Conservation (phyloP, 2,113 vertebrate genomes). For the Peucedramus taeniatus region DNA sequence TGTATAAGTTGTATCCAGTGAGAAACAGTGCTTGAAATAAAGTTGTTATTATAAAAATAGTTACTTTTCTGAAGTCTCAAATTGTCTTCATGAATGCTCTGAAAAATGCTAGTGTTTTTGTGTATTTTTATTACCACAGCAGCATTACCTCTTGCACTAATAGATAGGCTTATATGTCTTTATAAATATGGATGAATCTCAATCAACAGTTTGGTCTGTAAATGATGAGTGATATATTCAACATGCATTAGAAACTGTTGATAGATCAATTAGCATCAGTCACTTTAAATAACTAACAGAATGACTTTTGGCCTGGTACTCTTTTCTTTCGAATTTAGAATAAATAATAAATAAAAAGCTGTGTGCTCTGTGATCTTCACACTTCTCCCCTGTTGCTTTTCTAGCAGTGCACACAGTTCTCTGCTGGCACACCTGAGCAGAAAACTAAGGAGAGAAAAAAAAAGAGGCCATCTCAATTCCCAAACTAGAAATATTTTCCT, state of each 20-base stretch:
- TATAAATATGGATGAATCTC: slow-evolving; percentile 21
- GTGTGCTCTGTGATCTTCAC: neutral
- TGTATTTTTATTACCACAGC: slow-evolving; percentile 61
- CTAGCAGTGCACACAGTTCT: neutral
- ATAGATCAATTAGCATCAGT: slow-evolving; percentile 37
- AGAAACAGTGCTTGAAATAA: slow-evolving; percentile 68
- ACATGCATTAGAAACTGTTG: neutral
- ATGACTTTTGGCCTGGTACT: neutral
- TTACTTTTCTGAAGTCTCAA: slow-evolving; percentile 29
- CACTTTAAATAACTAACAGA: neutral
- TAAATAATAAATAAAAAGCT: neutral
- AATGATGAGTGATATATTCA: neutral
- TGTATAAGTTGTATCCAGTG: slow-evolving; percentile 38
- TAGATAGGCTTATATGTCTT: neutral
- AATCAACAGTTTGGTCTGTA: neutral
- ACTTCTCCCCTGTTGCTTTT: neutral
- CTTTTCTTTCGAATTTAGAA: neutral
- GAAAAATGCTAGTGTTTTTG: slow-evolving; percentile 32
- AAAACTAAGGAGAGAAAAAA: neutral
- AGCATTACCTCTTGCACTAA: neutral
- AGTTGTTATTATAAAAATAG: slow-evolving; percentile 57
- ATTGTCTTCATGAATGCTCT: slow-evolving; percentile 33
- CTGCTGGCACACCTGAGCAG: neutral
- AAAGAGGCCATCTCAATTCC: neutral
- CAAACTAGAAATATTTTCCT: neutral